Evolutionary conservation across 2,113 vertebrate species (phyloP).

Genomic region (Chaetura pelagica): DNA sequence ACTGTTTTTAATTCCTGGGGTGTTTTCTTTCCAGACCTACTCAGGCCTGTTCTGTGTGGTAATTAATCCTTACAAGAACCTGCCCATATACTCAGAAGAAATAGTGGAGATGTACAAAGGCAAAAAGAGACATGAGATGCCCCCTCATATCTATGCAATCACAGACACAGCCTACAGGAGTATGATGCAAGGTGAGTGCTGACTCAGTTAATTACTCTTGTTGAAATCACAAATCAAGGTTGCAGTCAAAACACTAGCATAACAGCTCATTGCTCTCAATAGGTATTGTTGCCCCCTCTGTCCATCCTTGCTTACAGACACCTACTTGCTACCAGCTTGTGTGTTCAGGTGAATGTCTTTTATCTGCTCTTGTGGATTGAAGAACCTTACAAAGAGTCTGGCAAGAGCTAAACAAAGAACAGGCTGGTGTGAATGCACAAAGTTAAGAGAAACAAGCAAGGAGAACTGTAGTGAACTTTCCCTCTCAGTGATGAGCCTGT

Average conservation of each 20-base stretch:
- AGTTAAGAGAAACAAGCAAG: background rate
- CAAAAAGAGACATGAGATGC: slow-evolving; percentile 99
- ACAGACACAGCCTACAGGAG: slow-evolving; percentile 97
- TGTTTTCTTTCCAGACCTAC: slow-evolving; percentile 85
- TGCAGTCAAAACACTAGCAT: slow-evolving; percentile 2
- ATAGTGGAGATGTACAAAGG: slow-evolving; percentile 99
- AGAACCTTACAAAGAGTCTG: background rate
- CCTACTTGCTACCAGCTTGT: background rate
- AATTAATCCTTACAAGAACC: slow-evolving; percentile 98
- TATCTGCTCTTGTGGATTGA: background rate
- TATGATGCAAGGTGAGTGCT: slow-evolving; percentile 97
- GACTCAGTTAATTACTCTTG: background rate
- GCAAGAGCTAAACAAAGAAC: background rate
- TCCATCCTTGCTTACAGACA: background rate
- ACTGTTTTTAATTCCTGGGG: background rate
- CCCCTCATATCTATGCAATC: slow-evolving; percentile 98
- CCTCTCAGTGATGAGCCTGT: background rate
- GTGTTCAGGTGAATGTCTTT: background rate
- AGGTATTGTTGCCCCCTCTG: background rate
- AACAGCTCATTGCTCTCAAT: background rate
- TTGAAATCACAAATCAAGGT: background rate
- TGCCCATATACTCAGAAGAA: slow-evolving; percentile 98
- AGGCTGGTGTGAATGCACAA: background rate
- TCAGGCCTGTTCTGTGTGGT: slow-evolving; percentile 99
- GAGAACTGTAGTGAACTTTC: background rate